Conservation (phyloP, 2,797 vertebrate species). For the Cyprinella venusta region DNA sequence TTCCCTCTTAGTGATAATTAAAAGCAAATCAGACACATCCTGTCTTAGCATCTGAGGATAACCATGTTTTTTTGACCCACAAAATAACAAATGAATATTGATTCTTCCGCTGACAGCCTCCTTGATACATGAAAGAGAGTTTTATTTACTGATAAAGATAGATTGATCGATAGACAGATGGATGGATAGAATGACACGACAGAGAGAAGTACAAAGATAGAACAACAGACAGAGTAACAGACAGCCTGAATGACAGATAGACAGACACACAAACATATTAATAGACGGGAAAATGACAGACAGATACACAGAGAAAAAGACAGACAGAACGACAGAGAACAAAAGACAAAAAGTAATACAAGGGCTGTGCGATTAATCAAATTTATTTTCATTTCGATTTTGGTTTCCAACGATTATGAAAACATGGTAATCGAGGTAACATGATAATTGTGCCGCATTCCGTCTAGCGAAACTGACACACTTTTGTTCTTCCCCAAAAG, state of each 20-base stretch:
- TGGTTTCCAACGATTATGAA: neutral
- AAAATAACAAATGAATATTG: slow-evolving; percentile 55
- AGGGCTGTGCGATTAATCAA: neutral
- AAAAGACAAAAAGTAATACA: neutral
- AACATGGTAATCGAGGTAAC: neutral
- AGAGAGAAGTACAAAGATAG: neutral
- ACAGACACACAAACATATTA: neutral
- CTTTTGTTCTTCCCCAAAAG: neutral
- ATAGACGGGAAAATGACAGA: too few relatives aligned
- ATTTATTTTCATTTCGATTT: neutral
- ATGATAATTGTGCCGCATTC: neutral
- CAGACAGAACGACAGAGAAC: neutral
- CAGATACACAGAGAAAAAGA: neutral
- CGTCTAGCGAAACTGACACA: neutral
- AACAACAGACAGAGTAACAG: neutral
- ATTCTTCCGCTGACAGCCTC: slow-evolving; percentile 36
- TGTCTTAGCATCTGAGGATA: slow-evolving; percentile 47
- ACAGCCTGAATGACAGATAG: neutral
- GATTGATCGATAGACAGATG: neutral
- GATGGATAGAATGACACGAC: neutral
- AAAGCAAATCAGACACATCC: slow-evolving; percentile 48
- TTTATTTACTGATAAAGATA: neutral
- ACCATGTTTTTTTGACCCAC: slow-evolving; percentile 35
- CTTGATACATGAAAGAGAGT: neutral
- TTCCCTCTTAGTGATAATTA: slow-evolving; percentile 17